Percentiles rank a stretch among this genome's conserved stretches.
Conservation (phyloP, 2,113 vertebrate species). For the Isurus oxyrinchus region DNA sequence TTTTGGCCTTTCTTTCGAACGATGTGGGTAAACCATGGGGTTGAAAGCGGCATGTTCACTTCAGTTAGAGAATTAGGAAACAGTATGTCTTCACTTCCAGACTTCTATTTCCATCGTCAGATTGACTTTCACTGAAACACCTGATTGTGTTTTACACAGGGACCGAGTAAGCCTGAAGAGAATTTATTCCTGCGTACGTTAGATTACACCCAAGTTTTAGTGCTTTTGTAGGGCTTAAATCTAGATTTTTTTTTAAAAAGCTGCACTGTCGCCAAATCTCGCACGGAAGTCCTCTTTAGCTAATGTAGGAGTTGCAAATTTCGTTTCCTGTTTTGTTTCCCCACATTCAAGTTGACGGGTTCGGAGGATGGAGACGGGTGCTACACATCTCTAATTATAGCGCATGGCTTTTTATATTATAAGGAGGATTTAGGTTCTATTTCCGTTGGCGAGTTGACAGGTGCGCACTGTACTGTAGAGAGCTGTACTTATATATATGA, state of each 20-base stretch:
- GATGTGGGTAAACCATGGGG: neutral
- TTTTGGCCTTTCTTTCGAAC: neutral
- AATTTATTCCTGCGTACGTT: neutral
- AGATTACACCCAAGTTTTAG: neutral
- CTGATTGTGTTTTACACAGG: neutral
- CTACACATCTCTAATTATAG: slow-evolving; percentile 13
- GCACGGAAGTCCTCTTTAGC: neutral
- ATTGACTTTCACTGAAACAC: neutral
- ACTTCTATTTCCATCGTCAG: neutral
- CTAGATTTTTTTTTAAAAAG: neutral
- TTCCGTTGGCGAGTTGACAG: neutral
- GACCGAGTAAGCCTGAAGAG: neutral
- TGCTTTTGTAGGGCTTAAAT: neutral
- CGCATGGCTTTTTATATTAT: neutral
- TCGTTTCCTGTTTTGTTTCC: neutral
- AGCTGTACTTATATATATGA: neutral
- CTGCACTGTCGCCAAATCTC: neutral
- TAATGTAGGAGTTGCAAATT: neutral
- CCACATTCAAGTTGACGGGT: neutral
- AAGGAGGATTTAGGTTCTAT: neutral
- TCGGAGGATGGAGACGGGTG: neutral
- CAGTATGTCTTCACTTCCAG: neutral
- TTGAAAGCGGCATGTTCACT: neutral
- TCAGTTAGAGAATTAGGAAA: neutral
- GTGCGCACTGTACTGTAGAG: neutral